Base-by-base conservation (phyloP, 2,113 vertebrate genomes). In the Centrocercus urophasianus region DNA sequence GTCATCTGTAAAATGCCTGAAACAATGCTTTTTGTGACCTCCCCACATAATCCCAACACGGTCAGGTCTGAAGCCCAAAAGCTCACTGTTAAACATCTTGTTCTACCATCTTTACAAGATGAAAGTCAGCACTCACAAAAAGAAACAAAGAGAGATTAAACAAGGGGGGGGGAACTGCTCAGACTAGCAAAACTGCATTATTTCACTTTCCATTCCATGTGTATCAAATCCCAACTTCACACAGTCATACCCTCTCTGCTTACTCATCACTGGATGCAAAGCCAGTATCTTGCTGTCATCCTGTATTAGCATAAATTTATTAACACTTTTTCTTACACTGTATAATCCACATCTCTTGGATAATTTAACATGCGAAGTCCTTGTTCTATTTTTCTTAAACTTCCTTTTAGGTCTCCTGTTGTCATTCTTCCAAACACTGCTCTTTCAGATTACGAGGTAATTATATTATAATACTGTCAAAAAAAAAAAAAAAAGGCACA, bases 331-430 rank as follows among this genome's bases (percentile, higher is more conserved):
- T 11, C 98, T 98, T 98, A 99, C 99, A 98, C 95, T 16, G 92
- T 91, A 93, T 98, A 99, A 96, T 99, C 98, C 50, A 99, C 98
- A 74, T 98, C 96, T 72, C 97, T 96, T 15, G 98, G 98, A 78
- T 99, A 99, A 97, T 97, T 99, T 18, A 99, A 89, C 10, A 85
- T 91, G 32, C 99, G 98, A 84, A 99, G 98, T n/a, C 98, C 97
- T 93, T 98, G 96, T 40, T 99, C 98, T 48, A 99, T 97, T 91
- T 98, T 99, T 82, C 98, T 97, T 83, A 99, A 98, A 79, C 97
- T 98, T 93, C 98, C 98, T 82, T 98, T 98, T 71, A 99, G 88
- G 91, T 99, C 99, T 88, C 99, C 99, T 38, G 98, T 98, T 65
- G 98, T 97, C 98, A 99, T 98, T 84, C 90, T 95, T 86, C 79